phyloP scores from a whole-genome alignment of 1,140 invertebrate species.

The Liolophura sinensis region DNA sequence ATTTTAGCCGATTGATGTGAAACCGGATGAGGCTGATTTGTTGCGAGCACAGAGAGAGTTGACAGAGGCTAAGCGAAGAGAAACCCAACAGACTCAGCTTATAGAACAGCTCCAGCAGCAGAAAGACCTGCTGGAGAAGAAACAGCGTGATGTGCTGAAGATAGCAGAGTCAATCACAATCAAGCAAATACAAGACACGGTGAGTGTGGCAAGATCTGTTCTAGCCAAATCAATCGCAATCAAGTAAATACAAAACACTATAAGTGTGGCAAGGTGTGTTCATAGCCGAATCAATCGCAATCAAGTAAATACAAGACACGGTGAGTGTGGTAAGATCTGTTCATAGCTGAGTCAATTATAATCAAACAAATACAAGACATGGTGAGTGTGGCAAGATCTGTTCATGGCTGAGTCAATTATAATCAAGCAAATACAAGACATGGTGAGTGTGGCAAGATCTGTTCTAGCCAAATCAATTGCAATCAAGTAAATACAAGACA shows the following conservation, averaged over 20 bases:
- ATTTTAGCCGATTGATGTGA: slow-evolving; percentile 14
- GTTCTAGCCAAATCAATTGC: too few species aligned
- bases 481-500: too few species aligned
- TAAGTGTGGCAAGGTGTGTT: too few species aligned
- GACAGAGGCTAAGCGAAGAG: slow-evolving; percentile 25
- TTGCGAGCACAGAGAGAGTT: slow-evolving; percentile 21
- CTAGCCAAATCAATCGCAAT: too few species aligned
- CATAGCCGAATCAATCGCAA: too few species aligned
- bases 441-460: too few species aligned
- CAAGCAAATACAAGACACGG: slow-evolving; percentile 10
- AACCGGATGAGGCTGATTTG: slow-evolving; percentile 9
- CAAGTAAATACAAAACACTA: too few species aligned
- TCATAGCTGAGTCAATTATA: slow-evolving; percentile 4
- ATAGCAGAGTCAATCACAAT: slow-evolving; percentile 22
- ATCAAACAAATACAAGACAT: neutral
- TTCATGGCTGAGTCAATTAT: neutral
- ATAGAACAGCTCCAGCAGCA: slow-evolving; percentile 36
- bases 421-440: slow-evolving; percentile 6
- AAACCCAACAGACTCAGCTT: slow-evolving; percentile 34
- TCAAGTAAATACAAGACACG: too few species aligned
- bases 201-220: slow-evolving; percentile 8
- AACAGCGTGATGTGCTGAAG: slow-evolving; percentile 23
- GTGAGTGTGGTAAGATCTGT: neutral
- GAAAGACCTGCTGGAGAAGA: slow-evolving; percentile 26
- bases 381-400: neutral